Percentiles rank a stretch among this genome's conserved stretches.
phyloP scores from a whole-genome alignment of 2,888 invertebrate species.

The Sinohyriopsis cumingii region DNA sequence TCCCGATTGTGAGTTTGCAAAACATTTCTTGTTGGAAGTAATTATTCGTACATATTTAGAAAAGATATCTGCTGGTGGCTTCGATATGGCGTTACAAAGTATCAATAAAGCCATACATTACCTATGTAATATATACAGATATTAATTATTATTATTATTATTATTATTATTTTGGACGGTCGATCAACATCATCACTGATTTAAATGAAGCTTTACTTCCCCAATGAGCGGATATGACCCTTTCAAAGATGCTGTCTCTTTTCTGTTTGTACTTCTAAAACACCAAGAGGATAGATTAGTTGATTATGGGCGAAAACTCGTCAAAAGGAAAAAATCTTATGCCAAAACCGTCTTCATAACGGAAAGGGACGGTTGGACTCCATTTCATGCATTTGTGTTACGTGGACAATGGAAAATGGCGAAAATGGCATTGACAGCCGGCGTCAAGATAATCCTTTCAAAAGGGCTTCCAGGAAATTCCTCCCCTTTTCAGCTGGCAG shows the following conservation, averaged over 20 bases:
- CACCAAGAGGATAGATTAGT: slow-evolving; percentile 54
- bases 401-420: slow-evolving; percentile 58
- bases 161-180: too few species aligned
- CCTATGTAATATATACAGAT: too few species aligned
- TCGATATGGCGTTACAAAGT: too few species aligned
- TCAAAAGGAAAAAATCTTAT: slow-evolving; percentile 45
- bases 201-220: neutral
- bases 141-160: too few species aligned
- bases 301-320: slow-evolving; percentile 44
- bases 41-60: too few species aligned
- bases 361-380: slow-evolving; percentile 59
- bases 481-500: slow-evolving; percentile 58
- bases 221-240: slow-evolving; percentile 35
- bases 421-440: slow-evolving; percentile 52
- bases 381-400: slow-evolving; percentile 60
- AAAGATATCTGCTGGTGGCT: too few species aligned
- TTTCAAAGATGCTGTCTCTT: slow-evolving; percentile 47
- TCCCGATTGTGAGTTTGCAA: too few species aligned
- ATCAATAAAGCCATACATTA: too few species aligned
- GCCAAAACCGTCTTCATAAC: slow-evolving; percentile 46
- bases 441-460: slow-evolving; percentile 52
- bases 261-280: slow-evolving; percentile 49
- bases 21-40: too few species aligned
- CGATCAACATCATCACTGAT: too few species aligned
- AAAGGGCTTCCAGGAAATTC: slow-evolving; percentile 57